A percentile compares a stretch with the other conserved stretches of the same genome.
These are phyloP conservation scores for Cebus imitator DNA, from an alignment of 2,113 vertebrate genomes.

Conservation along the genomic window DNA sequence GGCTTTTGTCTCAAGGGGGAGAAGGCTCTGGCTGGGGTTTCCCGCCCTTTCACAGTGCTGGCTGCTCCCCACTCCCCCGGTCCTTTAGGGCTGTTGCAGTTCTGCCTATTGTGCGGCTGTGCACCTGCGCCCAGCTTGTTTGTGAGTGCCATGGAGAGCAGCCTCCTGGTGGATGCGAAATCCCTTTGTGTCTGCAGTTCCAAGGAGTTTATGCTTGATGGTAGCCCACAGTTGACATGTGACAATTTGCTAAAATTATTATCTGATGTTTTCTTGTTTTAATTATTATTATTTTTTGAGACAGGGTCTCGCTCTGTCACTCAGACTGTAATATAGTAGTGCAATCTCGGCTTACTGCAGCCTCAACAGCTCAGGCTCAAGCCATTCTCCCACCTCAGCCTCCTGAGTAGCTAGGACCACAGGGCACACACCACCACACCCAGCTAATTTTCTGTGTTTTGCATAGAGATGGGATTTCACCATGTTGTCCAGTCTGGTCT, in stretches of 20 bases:
- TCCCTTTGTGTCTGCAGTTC: background rate
- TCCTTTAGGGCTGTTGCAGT: background rate
- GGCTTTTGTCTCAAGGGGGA: background rate
- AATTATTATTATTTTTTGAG: too few species aligned
- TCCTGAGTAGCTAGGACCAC: too few species aligned
- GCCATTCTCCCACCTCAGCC: too few species aligned
- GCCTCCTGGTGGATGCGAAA: background rate
- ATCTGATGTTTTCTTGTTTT: background rate
- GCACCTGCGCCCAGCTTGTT: background rate
- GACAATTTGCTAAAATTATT: background rate
- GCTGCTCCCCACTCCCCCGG: background rate
- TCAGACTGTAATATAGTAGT: too few species aligned
- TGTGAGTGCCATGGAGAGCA: background rate
- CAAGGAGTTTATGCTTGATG: background rate
- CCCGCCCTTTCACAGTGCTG: background rate
- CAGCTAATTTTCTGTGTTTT: too few species aligned
- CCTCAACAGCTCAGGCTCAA: too few species aligned
- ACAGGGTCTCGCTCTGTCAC: too few species aligned
- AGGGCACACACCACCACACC: too few species aligned
- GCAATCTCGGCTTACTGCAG: too few species aligned
- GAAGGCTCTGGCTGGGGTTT: background rate
- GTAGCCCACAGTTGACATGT: too few species aligned
- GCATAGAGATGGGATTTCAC: too few species aligned
- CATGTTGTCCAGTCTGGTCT: too few species aligned
- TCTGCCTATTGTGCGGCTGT: background rate